These are phyloP conservation scores for Agonopterix subpropinquella DNA, from an alignment of 2,888 invertebrate genomes.

Conservation along the genomic window DNA sequence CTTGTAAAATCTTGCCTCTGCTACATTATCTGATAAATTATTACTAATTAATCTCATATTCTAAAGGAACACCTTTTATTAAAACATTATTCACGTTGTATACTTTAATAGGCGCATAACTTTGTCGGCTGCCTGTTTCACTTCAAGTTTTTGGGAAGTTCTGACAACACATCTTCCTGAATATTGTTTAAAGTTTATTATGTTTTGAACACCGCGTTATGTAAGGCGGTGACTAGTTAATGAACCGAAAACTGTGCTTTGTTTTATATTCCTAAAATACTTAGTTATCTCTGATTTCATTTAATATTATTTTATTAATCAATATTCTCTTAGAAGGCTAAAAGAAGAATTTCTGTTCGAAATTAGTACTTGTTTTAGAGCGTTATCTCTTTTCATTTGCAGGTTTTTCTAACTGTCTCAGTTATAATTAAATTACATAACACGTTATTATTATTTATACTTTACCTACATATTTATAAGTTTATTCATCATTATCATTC, in stretches of 20 bases:
- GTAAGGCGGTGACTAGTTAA: constrained; percentile 55
- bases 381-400: no score
- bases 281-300: no score
- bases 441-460: no score
- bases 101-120: constrained; percentile 57
- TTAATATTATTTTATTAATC: no score
- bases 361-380: no score
- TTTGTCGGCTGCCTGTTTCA: constrained; percentile 47
- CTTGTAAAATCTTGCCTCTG: neutral
- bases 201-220: constrained; percentile 63
- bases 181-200: constrained; percentile 71
- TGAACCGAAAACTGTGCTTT: constrained; percentile 28
- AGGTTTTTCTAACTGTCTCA: no score
- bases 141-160: constrained; percentile 52
- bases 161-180: constrained; percentile 66
- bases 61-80: constrained; percentile 29
- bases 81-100: constrained; percentile 53
- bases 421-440: no score
- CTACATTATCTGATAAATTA: neutral
- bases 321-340: no score
- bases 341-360: no score
- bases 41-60: constrained; percentile 1
- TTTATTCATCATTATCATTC: no score
- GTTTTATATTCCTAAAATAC: no score
- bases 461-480: no score